Evolutionary conservation across 2,888 invertebrate species (phyloP).

Genomic region (Callosobruchus maculatus): DNA sequence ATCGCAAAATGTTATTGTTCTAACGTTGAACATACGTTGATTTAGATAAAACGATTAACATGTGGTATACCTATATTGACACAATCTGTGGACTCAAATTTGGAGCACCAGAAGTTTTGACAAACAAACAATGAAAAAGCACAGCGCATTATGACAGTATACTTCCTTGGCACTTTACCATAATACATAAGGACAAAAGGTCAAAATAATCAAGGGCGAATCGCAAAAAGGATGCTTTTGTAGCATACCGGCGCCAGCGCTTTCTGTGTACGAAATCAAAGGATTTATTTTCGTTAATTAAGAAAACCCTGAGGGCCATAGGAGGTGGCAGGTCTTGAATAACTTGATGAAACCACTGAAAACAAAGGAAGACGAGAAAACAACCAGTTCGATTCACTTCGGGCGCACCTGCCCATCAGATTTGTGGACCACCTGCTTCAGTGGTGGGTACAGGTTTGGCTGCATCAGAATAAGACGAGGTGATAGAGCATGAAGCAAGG

Average conservation of each 20-base stretch:
- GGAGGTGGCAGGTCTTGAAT: neutral
- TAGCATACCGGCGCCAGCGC: neutral
- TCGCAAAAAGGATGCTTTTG: neutral
- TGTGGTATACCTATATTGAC: too few species aligned
- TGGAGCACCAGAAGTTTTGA: too few species aligned
- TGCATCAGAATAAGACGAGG: too few species aligned
- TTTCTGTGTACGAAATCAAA: neutral
- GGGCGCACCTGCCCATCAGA: neutral
- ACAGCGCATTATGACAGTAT: too few species aligned
- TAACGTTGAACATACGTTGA: too few species aligned
- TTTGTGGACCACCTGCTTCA: neutral
- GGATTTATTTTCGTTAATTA: neutral
- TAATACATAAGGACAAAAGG: too few species aligned
- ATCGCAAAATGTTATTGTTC: too few species aligned
- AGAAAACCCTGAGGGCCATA: neutral
- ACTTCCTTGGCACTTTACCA: too few species aligned
- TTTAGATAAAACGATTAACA: too few species aligned
- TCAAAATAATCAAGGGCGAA: neutral
- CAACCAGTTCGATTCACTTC: neutral
- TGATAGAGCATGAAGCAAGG: too few species aligned
- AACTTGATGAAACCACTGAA: neutral
- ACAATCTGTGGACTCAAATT: too few species aligned
- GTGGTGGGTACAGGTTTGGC: neutral
- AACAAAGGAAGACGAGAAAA: neutral
- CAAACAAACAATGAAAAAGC: too few species aligned